Evolutionary conservation across 2,888 invertebrate species (phyloP), one percentile per base, ranked within the genome.

Genomic region (Drosophila peninsularis): DNA sequence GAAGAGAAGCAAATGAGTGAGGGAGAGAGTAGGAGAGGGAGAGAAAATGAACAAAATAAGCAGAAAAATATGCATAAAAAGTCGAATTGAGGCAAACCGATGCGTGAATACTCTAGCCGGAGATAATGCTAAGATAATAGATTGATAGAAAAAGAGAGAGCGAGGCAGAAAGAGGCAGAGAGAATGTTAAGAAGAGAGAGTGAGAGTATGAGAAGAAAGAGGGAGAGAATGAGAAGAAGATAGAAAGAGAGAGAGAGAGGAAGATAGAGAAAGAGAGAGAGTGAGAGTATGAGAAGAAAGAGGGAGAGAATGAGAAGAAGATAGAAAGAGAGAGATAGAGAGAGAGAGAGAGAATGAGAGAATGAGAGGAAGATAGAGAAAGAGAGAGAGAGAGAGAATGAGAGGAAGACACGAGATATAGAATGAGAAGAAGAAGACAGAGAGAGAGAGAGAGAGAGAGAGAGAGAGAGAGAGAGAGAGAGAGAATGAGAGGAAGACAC

Each of bases 1-100:
- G 11, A 1, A 36, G 45, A 49, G n/a, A 58, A 14, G 21, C 0
- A 44, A 21, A 21, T 13, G 21, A 42, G 19, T 36, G 7, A 41
- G 19, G 6, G 13, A 34, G 5, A 13, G 13, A 34, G 34, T 11
- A 11, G 4, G 3, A 11, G 32, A 11, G 32, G 10, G 32, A 2
- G 32, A 27, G 34, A 52, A 52, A 47, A n/a, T 27, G 42, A 47
- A 54, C 14, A 62, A 36, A 36, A 14, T n/a, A 52, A 52, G 24
- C 24, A 24, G 50, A 36, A 52, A 50, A 24, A 47, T 32, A 13
- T 47, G 47, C 30, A 47, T 47, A 30, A 30, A 47, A 19, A 32
- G 17, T 11, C 13, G 30, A 6, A 6, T 19, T 19, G 13, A 13
- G 30, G 17, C 11, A 47, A 13, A 30, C 11, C 30, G 47, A 14